Evolutionary conservation across 2,797 vertebrate genomes (phyloP), one percentile per base, ranked within the genome.

Genomic region (Acipenser transmontanus): DNA sequence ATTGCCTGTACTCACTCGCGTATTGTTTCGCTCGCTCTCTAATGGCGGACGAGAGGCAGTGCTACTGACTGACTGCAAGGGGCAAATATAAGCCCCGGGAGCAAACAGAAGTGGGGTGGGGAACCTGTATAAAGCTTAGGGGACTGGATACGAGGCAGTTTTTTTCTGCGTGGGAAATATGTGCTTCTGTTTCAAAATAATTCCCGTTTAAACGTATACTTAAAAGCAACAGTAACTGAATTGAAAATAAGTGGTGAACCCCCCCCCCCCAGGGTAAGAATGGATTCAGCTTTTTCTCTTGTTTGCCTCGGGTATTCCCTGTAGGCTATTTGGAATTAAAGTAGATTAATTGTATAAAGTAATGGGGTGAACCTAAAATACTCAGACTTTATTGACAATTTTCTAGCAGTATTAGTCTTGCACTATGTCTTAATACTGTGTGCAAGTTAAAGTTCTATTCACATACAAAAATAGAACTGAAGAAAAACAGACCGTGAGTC

Each of bases 11-110:
- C 87, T 77, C 81, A 77, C 84, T 85, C 88, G 82, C 88, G 93
- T 93, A 95, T 96, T 96, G 95, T 97, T 94, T 88, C 84, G 81
- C 81, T 89, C 83, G 89, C 84, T 89, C 88, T 84, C 91, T 97
- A 97, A 98, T 97, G 95, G 96, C 95, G 95, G 96, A 91, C 93
- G 81, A 81, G 87, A 92, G 91, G 91, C 91, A 91, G 85, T 89
- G 91, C 93, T 87, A 87, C 87, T 80, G 89, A 85, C 87, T 79
- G 88, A 86, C 86, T 88, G 91, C 87, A 87, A 86, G 89, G 85
- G 80, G 82, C 74, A 79, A 77, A 80, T 76, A 70, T 13, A 70
- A 69, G 70, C 48, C 71, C 70, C 64, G 9, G 68, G 72, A 66
- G 64, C 12, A 63, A 54, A 59, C 50, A 49, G 10, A 47, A 62